Base-by-base conservation (phyloP, 2,113 vertebrate species). In the Lepus timidus region DNA sequence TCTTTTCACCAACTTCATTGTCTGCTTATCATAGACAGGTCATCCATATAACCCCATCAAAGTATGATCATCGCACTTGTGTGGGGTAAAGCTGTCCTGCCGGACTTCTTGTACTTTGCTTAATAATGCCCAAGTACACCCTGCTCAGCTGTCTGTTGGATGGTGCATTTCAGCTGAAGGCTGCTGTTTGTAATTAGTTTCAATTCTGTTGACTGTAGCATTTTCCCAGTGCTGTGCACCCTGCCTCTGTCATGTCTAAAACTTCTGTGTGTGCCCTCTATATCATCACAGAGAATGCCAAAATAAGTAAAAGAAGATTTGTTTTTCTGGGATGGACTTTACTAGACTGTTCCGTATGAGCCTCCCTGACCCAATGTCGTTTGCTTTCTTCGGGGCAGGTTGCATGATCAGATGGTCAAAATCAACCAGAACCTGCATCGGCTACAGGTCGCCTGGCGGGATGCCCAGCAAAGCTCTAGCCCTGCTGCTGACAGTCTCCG, bases 371-470 rank as follows among this genome's bases (percentile, higher is more conserved):
- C 33, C n/a, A 25, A 23, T 94, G 39, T 97, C 49, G 95, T 78
- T n/a, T 95, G 64, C 71, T 96, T 76, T 96, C 93, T 90, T 91
- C 73, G 0, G 67, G 76, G 49, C 95, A 99, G 99, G 98, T 98
- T 99, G 96, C 99, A 99, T 0, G 99, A 99, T 97, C 99, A 99
- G 98, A 99, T 99, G 99, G 99, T 99, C 85, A 99, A 99, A 98
- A 99, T 99, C 98, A 99, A 99, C 98, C 99, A 99, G 98, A 99
- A 99, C 89, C 99, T 99, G 92, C 99, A 99, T 97, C 99, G 99
- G 98, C 99, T 99, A 88, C 99, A 99, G 98, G 98, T 99, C 64
- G 99, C 99, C 0, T 99, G 99, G 99, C 98, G 99, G 79, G 99
- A 99, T 62, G 99, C 99, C 85, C 99, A 99, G 98, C 99, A 99